Percentiles rank a stretch among this genome's conserved stretches.
Evolutionary conservation across 1,140 invertebrate species (phyloP).

Genomic region (Drosophila tropicalis): DNA sequence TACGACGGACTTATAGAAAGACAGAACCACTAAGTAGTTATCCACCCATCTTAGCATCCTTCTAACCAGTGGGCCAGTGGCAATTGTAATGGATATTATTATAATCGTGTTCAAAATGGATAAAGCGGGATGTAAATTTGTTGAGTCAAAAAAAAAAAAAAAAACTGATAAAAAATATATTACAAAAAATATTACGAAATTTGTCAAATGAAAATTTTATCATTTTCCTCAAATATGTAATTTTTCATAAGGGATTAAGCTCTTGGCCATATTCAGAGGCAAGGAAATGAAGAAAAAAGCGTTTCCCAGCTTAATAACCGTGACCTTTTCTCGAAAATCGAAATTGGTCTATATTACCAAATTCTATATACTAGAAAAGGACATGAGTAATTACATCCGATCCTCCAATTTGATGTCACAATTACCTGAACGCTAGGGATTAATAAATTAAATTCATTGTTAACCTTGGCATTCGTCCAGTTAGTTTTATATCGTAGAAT

Average conservation of each 20-base stretch:
- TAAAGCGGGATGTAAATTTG: constrained; percentile 75
- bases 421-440: too few relatives aligned
- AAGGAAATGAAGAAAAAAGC: too few relatives aligned
- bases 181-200: background rate
- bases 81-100: constrained; percentile 72
- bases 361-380: too few relatives aligned
- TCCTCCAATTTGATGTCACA: too few relatives aligned
- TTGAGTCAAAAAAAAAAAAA: constrained; percentile 59
- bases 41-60: constrained; percentile 24
- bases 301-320: background rate
- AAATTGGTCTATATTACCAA: too few relatives aligned
- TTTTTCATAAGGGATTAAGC: too few relatives aligned
- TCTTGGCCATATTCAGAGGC: too few relatives aligned
- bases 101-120: constrained; percentile 73
- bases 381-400: too few relatives aligned
- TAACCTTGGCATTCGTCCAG: too few relatives aligned
- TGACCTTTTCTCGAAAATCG: too few relatives aligned
- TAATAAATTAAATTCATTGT: too few relatives aligned
- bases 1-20: constrained; percentile 27
- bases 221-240: too few relatives aligned
- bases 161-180: constrained; percentile 15
- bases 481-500: background rate
- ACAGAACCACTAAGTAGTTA: constrained; percentile 31
- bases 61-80: constrained; percentile 42
- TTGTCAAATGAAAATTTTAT: background rate